Percentiles rank a stretch among this genome's conserved stretches.
Conservation (phyloP, 2,797 vertebrate genomes). For the Clarias fuscus region DNA sequence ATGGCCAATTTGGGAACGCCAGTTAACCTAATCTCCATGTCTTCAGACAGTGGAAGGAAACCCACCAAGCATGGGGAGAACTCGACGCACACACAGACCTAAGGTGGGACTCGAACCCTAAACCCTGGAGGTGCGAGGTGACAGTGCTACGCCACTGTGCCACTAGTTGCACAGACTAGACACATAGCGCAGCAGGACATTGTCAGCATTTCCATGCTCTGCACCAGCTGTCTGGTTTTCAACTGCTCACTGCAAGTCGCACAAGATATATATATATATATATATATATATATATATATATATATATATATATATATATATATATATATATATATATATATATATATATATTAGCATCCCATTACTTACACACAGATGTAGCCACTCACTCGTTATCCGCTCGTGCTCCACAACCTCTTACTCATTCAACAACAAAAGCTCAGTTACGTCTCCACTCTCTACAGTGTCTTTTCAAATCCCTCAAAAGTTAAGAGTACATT, state of each 20-base stretch:
- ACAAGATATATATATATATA: neutral
- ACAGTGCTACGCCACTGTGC: too few species aligned
- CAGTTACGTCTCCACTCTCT: neutral
- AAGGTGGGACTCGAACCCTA: too few species aligned
- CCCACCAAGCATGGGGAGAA: too few species aligned
- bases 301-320: too few species aligned
- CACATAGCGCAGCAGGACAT: neutral
- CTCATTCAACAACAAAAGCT: neutral
- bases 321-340: too few species aligned
- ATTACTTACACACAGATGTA: conserved; percentile 13
- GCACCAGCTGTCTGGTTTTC: neutral
- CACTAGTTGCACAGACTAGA: neutral
- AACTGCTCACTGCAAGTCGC: neutral
- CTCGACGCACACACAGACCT: too few species aligned
- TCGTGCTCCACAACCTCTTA: neutral
- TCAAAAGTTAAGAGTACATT: neutral
- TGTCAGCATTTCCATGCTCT: neutral
- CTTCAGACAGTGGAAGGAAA: too few species aligned
- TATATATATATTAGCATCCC: neutral
- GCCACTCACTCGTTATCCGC: neutral
- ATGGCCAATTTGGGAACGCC: too few species aligned
- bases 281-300: too few species aligned
- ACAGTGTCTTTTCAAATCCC: neutral
- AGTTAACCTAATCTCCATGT: too few species aligned
- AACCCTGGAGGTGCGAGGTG: too few species aligned